Base-by-base conservation (phyloP, 2,113 vertebrate species). In the Sylvilagus bachmani region DNA sequence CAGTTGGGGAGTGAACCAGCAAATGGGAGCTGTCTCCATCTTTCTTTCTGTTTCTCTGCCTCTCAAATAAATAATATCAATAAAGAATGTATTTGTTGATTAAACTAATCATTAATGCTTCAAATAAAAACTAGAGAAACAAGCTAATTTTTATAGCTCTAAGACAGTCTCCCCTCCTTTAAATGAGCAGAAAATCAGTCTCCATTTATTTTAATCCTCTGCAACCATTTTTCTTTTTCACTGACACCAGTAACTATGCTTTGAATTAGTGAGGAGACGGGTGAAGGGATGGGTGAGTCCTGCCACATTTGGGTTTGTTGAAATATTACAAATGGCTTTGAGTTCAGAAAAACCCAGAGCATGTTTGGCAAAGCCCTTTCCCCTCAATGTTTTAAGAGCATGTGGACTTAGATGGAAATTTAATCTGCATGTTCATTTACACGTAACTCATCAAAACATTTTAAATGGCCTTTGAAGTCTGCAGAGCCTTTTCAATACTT, bases 351-450 rank as follows among this genome's bases (percentile, higher is more conserved):
- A 92, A 38, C 58, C 61, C 22, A 77, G 91, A 93, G 55, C 64
- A 66, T 95, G 95, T 96, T 94, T 97, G 95, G 97, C 95, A 95
- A 85, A 94, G 74, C 44, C 55, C 55, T 95, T 96, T 97, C 61
- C 66, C 80, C 74, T 91, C 86, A 44, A 51, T 78, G 82, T 92
- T 96, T 96, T 95, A 95, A 97, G 88, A 97, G 86, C 93, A 95
- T 96, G 90, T 97, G 96, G 94, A 94, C 58, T 96, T 66, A 77
- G 86, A 96, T 93, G 95, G 95, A 97, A 97, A 97, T 96, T 96
- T 96, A 97, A 96, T 96, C 90, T 96, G 82, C 67, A 78, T 96
- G 96, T 96, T 97, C 96, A 96, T 97, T 97, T 97, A 97, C 96
- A 96, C 77, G 27, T 97, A 97, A 97, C 92, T 96, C 97, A 96